Evolutionary conservation across 2,888 invertebrate genomes (phyloP), one percentile per base, ranked within the genome.

Genomic region (Ganaspis brasiliensis): DNA sequence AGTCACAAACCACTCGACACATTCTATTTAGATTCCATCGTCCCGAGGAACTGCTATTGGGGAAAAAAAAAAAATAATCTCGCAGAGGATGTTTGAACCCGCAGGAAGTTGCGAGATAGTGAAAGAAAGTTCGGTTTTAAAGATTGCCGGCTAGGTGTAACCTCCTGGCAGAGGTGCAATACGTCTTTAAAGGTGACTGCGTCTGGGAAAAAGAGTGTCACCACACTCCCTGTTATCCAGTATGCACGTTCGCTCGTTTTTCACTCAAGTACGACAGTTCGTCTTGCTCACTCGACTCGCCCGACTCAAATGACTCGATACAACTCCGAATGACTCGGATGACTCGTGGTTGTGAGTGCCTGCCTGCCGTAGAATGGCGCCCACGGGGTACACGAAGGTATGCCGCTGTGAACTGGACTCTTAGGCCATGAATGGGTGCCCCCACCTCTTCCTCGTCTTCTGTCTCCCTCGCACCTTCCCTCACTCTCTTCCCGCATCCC

Each of bases 341-440:
- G 82, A 81, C 84, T 83, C 82, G 84, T 84, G 81, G 79, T 77
- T 78, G 78, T 84, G 84, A 87, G 82, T 85, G 86, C 79, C 84
- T 84, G 86, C 83, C 85, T 85, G 83, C 82, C 84, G 85, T 86
- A 86, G 86, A 87, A 87, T 87, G 86, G 87, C 85, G 87, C 87
- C 86, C 87, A 85, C 86, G 86, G 85, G 87, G 83, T 85, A 87
- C 87, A 86, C 89, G 84, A 88, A 89, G 89, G 87, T 89, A 87
- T 88, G 88, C 88, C 86, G 80, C 82, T 81, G 85, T 89, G 87
- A 87, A 89, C 90, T 90, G 90, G 87, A 89, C 89, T 89, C 88
- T 87, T 88, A 87, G 87, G 88, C 88, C 88, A 90, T 90, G 90
- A 90, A 90, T 90, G 90, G 90, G 87, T 89, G 87, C 88, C 88